phyloP scores from a whole-genome alignment of 2,113 vertebrate genomes.

The Saguinus midas region DNA sequence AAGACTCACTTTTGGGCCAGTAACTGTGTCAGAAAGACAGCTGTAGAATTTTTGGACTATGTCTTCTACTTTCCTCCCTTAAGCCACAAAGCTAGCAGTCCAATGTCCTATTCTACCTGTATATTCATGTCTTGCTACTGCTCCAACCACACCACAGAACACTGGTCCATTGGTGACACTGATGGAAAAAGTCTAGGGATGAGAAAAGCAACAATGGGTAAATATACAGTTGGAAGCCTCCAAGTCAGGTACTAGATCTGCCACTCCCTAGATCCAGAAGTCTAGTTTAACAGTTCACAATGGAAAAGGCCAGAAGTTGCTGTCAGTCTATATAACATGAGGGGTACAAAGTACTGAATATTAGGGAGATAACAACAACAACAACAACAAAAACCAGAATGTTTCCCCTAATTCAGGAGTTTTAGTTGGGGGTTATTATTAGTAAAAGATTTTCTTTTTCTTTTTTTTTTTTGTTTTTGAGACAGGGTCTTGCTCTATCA shows the following conservation, averaged over 20 bases:
- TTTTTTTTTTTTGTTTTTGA: too few species aligned
- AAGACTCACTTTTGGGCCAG: slow-evolving; percentile 76
- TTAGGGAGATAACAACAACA: not conserved
- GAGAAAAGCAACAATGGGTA: slow-evolving; percentile 2
- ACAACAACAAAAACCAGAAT: not conserved
- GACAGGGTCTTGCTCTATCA: too few species aligned
- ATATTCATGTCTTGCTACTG: slow-evolving; percentile 75
- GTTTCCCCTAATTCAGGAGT: not conserved
- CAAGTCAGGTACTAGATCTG: not conserved
- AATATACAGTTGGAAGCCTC: not conserved
- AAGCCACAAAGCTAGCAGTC: not conserved
- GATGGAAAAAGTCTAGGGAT: slow-evolving; percentile 73
- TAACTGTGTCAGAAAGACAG: slow-evolving; percentile 61
- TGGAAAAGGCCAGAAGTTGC: not conserved
- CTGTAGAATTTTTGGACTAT: not conserved
- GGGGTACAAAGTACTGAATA: not conserved
- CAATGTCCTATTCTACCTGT: slow-evolving; percentile 66
- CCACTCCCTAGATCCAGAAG: not conserved
- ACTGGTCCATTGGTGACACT: slow-evolving; percentile 75
- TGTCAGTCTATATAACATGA: not conserved
- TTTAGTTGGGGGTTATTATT: not conserved
- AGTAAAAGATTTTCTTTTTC: not conserved
- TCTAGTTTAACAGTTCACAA: not conserved
- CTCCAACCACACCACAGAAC: slow-evolving; percentile 78
- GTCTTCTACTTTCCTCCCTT: not conserved